Base-by-base conservation (phyloP, 1,140 invertebrate genomes). In the Leptoteleia sp. region DNA sequence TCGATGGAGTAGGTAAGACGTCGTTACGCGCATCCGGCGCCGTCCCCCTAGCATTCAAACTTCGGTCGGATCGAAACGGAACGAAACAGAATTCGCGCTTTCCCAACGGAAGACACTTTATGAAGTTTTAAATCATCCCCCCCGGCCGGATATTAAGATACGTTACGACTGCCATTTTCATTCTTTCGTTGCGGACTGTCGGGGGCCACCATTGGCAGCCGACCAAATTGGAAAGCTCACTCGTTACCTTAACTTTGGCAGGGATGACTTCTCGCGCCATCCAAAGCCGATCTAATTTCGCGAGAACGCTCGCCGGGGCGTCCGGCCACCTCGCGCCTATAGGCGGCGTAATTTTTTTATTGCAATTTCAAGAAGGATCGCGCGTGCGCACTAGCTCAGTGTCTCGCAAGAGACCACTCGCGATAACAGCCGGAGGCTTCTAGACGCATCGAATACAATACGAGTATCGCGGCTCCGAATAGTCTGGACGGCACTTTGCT, bases 1-100 rank as follows among this genome's bases (percentile, higher is more conserved):
- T 76, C 82, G 82, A 87, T 84, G 84, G 83, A 87, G 85, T 88
- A 87, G 76, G 85, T 88, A 90, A 89, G 89, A 90, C 83, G 86
- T 88, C 89, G 87, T 90, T 90, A 85, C 47, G 82, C 59, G 76
- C 89, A 90, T 88, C 85, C 85, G 89, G 89, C 52, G 85, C 45
- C 62, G n/a, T n/a, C 67, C 78, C 79, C 76, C 77, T 82, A 77
- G 81, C 82, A 83, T 82, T 81, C 59, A 81, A 83, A 83, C 76
- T 83, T 73, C 40, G 38, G 33, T 64, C 64, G 59, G 67, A 64
- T 52, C 70, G 77, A 77, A 61, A 55, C 52, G 47, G 40, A 75
- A 61, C 72, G 47, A 73, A 80, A 75, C 70, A 77, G 45, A 48
- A 22, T 67, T 72, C 52, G 65, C 48, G 35, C 48, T 80, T 76